phyloP scores from a whole-genome alignment of 1,140 invertebrate species.

The Odontomachus brunneus region DNA sequence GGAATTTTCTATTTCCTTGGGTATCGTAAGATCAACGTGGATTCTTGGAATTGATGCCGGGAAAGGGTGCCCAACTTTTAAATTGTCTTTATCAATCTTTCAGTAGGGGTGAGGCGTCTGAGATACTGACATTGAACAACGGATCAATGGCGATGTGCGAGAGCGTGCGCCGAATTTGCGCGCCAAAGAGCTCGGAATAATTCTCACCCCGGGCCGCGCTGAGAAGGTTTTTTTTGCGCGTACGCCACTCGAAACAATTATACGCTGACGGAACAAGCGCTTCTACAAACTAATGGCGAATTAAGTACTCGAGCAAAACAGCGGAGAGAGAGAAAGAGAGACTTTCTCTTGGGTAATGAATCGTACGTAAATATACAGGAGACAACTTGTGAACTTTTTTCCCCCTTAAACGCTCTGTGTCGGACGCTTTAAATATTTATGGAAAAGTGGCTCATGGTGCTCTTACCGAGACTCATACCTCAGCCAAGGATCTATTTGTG shows the following conservation, averaged over 20 bases:
- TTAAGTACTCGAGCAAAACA: slow-evolving; percentile 56
- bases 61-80: slow-evolving; percentile 42
- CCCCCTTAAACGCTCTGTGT: slow-evolving; percentile 7
- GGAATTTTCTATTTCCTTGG: slow-evolving; percentile 61
- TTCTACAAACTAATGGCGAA: slow-evolving; percentile 45
- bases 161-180: slow-evolving; percentile 26
- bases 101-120: slow-evolving; percentile 28
- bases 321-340: slow-evolving; percentile 6
- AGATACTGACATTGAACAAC: slow-evolving; percentile 48
- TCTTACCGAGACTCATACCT: slow-evolving; percentile 29
- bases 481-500: neutral
- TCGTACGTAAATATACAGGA: slow-evolving; percentile 45
- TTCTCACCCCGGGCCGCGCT: neutral
- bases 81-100: slow-evolving; percentile 61
- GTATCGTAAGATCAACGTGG: slow-evolving; percentile 54
- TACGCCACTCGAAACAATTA: slow-evolving; percentile 4
- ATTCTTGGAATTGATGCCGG: slow-evolving; percentile 56
- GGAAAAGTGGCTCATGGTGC: slow-evolving; percentile 33
- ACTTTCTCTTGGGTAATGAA: slow-evolving; percentile 30
- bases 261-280: slow-evolving; percentile 14
- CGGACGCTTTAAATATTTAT: slow-evolving; percentile 63
- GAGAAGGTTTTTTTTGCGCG: neutral
- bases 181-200: neutral
- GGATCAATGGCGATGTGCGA: neutral
- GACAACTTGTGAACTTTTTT: slow-evolving; percentile 9